Base-by-base conservation (phyloP, 1,140 invertebrate genomes). In the Lepidurus apus region DNA sequence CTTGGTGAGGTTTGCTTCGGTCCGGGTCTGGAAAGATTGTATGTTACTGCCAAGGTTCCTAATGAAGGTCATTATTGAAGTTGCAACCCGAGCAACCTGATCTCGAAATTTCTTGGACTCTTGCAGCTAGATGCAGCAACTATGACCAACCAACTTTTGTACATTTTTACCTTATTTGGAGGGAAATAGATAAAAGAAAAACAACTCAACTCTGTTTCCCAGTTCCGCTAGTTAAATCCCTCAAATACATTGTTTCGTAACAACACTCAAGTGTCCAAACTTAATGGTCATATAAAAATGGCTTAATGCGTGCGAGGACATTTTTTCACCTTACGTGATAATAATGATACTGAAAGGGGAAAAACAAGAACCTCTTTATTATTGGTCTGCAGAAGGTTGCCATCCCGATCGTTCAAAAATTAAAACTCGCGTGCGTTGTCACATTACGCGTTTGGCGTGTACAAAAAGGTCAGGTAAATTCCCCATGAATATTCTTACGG, bases 11-110 rank as follows among this genome's bases (percentile, higher is more conserved):
- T 65, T 65, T 65, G 17, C 53, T 13, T 65, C 53, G 17, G 21
- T 8, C 21, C 17, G 53, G 21, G 53, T 7, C 53, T 6, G 53
- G n/a, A 13, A 13, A 65, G 53, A 65, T 21, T 65, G 53, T 65
- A 65, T 65, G 53, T 65, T 65, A 65, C 53, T 65, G 53, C 53
- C 53, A 65, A 21, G 17, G 53, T 65, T 65, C 53, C 53, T 65
- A 65, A 65, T 65, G 53, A 65, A 65, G 21, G 53, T 65, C 53
- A 65, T 65, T 65, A 65, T 21, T 21, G 53, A n/a, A 65, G 53
- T 21, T 65, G 53, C n/a, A 34, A 34, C 34, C 34, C 53, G 21
- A 65, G 53, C 53, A 65, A 65, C 53, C 53, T 65, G 53, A 65
- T 65, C 53, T 65, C 53, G 17, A 65, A 21, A 65, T 17, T 65